Conservation (phyloP, 2,797 vertebrate species). For the Rhynchonycteris naso region DNA sequence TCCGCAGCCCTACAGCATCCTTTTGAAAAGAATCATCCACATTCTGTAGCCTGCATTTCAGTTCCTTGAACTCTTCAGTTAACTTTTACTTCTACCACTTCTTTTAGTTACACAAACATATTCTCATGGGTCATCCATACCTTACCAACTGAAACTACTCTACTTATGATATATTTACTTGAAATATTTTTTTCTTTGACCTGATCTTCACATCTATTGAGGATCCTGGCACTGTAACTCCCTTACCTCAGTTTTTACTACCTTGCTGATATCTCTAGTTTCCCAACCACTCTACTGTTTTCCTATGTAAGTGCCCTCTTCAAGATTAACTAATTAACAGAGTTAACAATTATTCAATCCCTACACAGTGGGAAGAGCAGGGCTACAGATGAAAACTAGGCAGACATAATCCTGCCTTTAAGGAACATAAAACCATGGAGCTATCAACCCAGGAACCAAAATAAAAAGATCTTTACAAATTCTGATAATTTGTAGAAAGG, state of each 20-base stretch:
- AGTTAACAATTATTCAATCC: constrained; percentile 21
- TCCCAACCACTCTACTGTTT: background rate
- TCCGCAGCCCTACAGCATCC: background rate
- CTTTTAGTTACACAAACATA: background rate
- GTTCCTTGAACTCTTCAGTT: background rate
- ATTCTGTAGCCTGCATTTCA: constrained; percentile 14
- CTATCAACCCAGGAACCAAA: background rate
- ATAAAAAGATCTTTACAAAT: constrained; percentile 22
- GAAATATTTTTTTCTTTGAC: constrained; percentile 19
- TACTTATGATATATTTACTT: constrained; percentile 43
- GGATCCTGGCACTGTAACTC: background rate
- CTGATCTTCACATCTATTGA: background rate
- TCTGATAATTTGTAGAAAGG: background rate
- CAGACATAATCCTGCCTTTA: background rate
- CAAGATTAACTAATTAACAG: constrained; percentile 14
- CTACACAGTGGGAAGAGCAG: background rate
- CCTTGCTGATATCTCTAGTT: background rate
- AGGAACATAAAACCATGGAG: background rate
- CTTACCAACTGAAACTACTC: background rate
- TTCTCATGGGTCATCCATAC: background rate
- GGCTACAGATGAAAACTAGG: background rate
- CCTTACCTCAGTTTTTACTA: background rate
- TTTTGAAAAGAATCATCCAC: background rate
- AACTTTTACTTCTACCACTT: background rate
- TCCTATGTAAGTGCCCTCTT: background rate